Conservation (phyloP, 1,140 invertebrate genomes). For the Metopolophium dirhodum region DNA sequence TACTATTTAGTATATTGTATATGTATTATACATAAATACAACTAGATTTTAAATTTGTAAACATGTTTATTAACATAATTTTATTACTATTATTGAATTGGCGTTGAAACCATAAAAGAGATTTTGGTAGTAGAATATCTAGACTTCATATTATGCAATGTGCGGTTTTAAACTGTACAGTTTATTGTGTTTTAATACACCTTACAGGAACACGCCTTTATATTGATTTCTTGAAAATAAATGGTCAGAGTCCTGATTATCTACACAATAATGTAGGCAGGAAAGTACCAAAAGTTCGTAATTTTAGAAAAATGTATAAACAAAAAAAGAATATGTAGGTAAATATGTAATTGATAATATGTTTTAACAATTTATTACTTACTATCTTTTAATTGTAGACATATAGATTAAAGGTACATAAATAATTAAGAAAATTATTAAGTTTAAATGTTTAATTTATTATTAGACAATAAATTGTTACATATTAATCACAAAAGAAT, state of each 20-base stretch:
- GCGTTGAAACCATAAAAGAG: neutral
- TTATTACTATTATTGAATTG: neutral
- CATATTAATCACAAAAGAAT: neutral
- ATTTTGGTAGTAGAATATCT: neutral
- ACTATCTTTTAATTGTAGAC: neutral
- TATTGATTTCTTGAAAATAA: constrained; percentile 31
- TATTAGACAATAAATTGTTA: neutral
- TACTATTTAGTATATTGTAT: neutral
- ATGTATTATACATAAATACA: neutral
- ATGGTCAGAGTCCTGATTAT: neutral
- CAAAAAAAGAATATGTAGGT: neutral
- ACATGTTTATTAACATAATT: neutral
- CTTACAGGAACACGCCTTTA: neutral
- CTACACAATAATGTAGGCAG: neutral
- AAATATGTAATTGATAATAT: neutral
- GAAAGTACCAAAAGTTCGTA: neutral
- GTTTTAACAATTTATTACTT: neutral
- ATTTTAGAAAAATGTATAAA: neutral
- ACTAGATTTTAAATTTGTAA: neutral
- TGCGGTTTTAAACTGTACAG: neutral
- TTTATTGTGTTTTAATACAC: constrained; percentile 14
- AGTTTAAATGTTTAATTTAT: neutral
- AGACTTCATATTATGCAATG: neutral
- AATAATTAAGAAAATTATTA: too few relatives aligned
- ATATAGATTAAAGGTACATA: neutral